These are phyloP conservation scores for Electrona antarctica DNA, from an alignment of 2,113 vertebrate species.

Conservation along the genomic window DNA sequence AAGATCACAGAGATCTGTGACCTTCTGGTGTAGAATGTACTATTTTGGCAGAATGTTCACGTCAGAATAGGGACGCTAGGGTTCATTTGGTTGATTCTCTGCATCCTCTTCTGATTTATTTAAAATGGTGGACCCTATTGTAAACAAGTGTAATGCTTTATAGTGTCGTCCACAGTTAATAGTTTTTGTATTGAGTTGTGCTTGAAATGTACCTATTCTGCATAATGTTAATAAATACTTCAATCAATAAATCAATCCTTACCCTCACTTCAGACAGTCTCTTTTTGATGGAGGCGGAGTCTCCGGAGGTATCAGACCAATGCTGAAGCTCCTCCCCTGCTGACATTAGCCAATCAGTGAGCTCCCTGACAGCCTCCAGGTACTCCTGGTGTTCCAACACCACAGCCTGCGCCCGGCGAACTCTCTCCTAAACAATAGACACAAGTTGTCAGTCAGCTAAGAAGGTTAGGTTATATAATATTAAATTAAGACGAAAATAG, in stretches of 20 bases:
- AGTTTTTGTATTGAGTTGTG: too few relatives aligned
- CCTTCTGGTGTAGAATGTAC: too few relatives aligned
- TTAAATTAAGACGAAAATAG: neutral
- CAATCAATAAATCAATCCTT: conserved; percentile 54
- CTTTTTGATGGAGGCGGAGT: conserved; percentile 82
- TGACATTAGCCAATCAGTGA: conserved; percentile 94
- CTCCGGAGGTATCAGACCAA: conserved; percentile 92
- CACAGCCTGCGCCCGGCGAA: conserved; percentile 86
- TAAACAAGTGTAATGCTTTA: too few relatives aligned
- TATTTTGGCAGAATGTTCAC: too few relatives aligned
- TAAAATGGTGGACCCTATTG: too few relatives aligned
- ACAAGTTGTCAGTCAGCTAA: conserved; percentile 15
- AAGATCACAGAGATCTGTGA: too few relatives aligned
- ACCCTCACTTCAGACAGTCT: conserved; percentile 92
- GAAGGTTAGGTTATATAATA: neutral
- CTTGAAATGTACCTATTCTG: too few relatives aligned
- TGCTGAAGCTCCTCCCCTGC: conserved; percentile 96
- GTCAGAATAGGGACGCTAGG: too few relatives aligned
- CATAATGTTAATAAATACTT: too few relatives aligned
- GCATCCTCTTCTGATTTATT: too few relatives aligned
- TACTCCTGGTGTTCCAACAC: conserved; percentile 94
- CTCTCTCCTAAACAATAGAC: conserved; percentile 83
- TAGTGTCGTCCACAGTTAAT: too few relatives aligned
- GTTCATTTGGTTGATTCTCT: too few relatives aligned
- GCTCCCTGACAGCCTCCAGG: conserved; percentile 90